These are phyloP conservation scores for Ophioninae sp. DNA, from an alignment of 2,888 invertebrate genomes.

Conservation along the genomic window DNA sequence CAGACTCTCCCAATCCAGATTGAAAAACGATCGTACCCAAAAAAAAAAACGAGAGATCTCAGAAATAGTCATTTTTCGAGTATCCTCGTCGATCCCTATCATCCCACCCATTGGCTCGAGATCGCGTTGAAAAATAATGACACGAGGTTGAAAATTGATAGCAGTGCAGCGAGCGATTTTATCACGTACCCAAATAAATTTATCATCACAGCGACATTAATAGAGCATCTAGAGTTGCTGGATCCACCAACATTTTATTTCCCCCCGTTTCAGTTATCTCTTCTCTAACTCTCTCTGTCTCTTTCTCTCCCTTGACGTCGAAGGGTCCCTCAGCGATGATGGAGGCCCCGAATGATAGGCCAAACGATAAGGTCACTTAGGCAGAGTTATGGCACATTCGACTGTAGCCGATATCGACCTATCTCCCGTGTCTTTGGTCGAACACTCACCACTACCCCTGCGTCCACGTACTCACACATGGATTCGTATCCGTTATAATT, in stretches of 20 bases:
- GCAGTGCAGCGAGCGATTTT: not conserved
- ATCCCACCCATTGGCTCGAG: not conserved
- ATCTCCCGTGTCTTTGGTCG: constrained; percentile 43
- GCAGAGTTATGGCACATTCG: constrained; percentile 28
- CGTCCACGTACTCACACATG: not conserved
- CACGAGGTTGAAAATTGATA: constrained; percentile 3
- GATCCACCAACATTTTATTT: constrained; percentile 40
- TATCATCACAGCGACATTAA: constrained; percentile 47
- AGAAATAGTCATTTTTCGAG: not conserved
- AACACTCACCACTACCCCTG: not conserved
- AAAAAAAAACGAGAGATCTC: not conserved
- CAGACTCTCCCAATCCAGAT: too few species aligned
- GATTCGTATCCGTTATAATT: constrained; percentile 14
- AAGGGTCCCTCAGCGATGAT: constrained; percentile 36
- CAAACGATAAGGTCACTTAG: constrained; percentile 31
- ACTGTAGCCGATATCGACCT: constrained; percentile 44
- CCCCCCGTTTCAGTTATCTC: not conserved
- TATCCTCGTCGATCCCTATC: not conserved
- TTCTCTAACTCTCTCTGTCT: constrained; percentile 8
- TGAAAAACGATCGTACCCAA: too few species aligned
- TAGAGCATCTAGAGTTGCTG: constrained; percentile 45
- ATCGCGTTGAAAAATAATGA: not conserved
- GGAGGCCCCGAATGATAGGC: constrained; percentile 34
- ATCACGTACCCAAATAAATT: constrained; percentile 41
- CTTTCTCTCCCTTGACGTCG: constrained; percentile 35